phyloP scores from a whole-genome alignment of 2,113 vertebrate genomes.

The Ivindomyrus marchei region DNA sequence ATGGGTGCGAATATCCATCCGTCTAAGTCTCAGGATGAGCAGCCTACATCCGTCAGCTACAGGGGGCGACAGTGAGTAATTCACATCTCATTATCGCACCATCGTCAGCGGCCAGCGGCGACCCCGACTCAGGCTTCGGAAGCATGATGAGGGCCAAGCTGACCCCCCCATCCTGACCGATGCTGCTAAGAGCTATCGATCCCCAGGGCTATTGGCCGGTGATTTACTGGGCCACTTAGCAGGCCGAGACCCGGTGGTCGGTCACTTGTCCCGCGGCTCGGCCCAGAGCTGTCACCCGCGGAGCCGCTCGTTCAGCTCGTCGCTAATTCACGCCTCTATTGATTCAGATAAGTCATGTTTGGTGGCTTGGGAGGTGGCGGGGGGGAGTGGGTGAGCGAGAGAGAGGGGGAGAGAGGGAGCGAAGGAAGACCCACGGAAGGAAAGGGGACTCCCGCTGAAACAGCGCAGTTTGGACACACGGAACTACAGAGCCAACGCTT shows the following conservation, averaged over 20 bases:
- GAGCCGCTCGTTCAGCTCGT: background rate
- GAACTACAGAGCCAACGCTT: background rate
- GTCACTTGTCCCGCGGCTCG: background rate
- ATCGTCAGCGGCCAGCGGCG: background rate
- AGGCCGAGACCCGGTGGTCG: background rate
- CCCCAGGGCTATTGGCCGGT: constrained; percentile 41
- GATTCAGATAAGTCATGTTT: constrained; percentile 27
- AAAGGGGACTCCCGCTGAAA: background rate
- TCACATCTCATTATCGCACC: background rate
- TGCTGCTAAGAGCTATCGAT: constrained; percentile 48
- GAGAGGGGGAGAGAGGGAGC: background rate
- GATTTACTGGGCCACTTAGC: constrained; percentile 53
- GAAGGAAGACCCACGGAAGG: background rate
- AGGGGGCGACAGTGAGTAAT: background rate
- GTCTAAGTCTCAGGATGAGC: background rate
- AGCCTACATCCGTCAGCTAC: background rate
- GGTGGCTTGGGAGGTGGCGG: background rate
- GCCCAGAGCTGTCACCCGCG: background rate
- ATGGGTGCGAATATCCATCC: background rate
- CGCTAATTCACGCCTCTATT: constrained; percentile 28
- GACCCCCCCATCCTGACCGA: background rate
- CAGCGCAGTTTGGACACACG: background rate
- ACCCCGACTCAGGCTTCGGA: background rate
- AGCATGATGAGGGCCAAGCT: background rate
- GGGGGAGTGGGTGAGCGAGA: background rate